Conservation (phyloP, 2,113 vertebrate genomes). For the Psilopsiagon aurifrons region DNA sequence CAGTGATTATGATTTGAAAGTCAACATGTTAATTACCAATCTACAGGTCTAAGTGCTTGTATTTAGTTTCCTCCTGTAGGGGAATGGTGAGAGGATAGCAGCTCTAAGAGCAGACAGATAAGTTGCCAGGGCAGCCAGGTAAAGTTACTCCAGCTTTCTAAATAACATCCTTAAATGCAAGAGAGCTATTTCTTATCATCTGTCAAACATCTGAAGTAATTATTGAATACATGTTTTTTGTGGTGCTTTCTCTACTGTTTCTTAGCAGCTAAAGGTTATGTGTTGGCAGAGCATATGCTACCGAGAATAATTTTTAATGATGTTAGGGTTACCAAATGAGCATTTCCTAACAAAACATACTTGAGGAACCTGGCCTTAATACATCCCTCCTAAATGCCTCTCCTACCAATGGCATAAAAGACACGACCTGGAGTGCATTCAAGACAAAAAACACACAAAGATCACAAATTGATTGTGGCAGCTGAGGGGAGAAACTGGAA, state of each 20-base stretch:
- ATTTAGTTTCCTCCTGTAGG: neutral
- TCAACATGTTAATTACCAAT: neutral
- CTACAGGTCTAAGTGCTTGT: neutral
- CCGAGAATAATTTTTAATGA: neutral
- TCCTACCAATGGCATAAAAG: neutral
- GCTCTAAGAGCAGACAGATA: neutral
- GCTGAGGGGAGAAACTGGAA: neutral
- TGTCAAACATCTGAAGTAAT: neutral
- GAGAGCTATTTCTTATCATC: neutral
- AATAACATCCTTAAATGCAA: neutral
- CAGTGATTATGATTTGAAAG: neutral
- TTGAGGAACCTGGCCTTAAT: neutral
- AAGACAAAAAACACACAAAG: neutral
- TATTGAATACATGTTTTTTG: neutral
- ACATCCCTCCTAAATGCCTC: neutral
- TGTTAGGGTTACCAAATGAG: neutral
- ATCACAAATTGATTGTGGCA: neutral
- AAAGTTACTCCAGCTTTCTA: neutral
- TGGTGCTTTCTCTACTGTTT: neutral
- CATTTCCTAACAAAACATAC: neutral
- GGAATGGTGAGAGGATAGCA: neutral
- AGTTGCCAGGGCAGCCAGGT: neutral
- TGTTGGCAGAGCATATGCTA: neutral
- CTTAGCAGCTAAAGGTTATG: neutral
- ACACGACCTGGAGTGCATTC: neutral